Evolutionary conservation across 1,140 invertebrate genomes (phyloP).

Genomic region (Liolophura sinensis): DNA sequence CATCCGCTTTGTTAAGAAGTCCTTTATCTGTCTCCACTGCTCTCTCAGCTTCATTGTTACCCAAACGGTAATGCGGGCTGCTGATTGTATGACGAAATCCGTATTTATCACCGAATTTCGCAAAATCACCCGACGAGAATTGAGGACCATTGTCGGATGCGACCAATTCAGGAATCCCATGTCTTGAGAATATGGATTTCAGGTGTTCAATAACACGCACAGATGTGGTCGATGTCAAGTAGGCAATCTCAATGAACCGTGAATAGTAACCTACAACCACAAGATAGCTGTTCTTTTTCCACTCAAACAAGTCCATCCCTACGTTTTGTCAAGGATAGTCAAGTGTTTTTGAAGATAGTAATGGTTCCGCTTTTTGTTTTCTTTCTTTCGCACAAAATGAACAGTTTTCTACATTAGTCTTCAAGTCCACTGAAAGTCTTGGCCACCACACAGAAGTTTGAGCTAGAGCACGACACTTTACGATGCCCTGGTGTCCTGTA

Average conservation of each 20-base stretch:
- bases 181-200: constrained; percentile 26
- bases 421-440: too few species aligned
- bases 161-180: constrained; percentile 24
- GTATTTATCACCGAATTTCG: constrained; percentile 52
- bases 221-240: constrained; percentile 7
- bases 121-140: constrained; percentile 52
- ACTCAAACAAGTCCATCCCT: constrained; percentile 19
- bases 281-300: constrained; percentile 10
- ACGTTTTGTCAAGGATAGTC: constrained; percentile 20
- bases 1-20: constrained; percentile 18
- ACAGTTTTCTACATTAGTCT: neutral
- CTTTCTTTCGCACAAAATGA: neutral
- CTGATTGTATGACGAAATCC: constrained; percentile 50
- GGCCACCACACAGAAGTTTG: neutral
- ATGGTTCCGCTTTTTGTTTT: constrained; percentile 8
- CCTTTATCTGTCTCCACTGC: constrained; percentile 28
- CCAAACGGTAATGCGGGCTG: constrained; percentile 40
- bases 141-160: constrained; percentile 53
- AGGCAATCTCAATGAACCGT: constrained; percentile 14
- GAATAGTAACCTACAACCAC: constrained; percentile 24
- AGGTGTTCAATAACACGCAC: constrained; percentile 9
- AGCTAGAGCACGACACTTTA: neutral
- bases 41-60: constrained; percentile 30
- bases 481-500: neutral
- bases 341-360: constrained; percentile 11